Evolutionary conservation across 2,888 invertebrate species (phyloP).

Genomic region (Lasiommata megera): DNA sequence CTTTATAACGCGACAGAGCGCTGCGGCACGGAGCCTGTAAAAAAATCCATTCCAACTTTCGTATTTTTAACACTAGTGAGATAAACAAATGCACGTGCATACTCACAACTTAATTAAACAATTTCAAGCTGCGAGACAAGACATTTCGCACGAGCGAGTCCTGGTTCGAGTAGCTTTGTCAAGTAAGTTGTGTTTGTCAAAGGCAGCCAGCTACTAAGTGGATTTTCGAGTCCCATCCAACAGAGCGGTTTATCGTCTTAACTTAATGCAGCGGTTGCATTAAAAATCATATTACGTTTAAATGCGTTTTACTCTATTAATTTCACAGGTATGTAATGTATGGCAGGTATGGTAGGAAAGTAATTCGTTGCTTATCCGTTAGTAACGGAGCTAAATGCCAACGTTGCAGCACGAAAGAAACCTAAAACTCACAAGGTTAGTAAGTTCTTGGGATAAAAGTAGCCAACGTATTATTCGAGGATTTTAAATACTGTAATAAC

Average conservation of each 20-base stretch:
- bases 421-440: too few relatives aligned
- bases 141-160: conserved; percentile 22
- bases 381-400: too few relatives aligned
- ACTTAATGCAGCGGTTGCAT: background rate
- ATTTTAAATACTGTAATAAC: too few relatives aligned
- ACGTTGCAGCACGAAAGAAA: too few relatives aligned
- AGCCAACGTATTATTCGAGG: too few relatives aligned
- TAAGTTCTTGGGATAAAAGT: too few relatives aligned
- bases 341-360: background rate
- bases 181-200: conserved; percentile 15
- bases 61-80: too few relatives aligned
- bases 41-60: too few relatives aligned
- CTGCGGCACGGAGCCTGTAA: too few relatives aligned
- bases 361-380: too few relatives aligned
- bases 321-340: background rate
- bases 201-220: conserved; percentile 24
- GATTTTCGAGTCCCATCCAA: conserved; percentile 57
- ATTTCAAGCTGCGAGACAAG: conserved; percentile 12
- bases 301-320: background rate
- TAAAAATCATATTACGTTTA: background rate
- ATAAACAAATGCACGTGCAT: background rate
- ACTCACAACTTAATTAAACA: conserved; percentile 7
- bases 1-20: too few relatives aligned
- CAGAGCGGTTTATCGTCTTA: conserved; percentile 49
- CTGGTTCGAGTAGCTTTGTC: conserved; percentile 26